These are phyloP conservation scores for Oeneis ivallda DNA, from an alignment of 2,888 invertebrate species.

Conservation along the genomic window DNA sequence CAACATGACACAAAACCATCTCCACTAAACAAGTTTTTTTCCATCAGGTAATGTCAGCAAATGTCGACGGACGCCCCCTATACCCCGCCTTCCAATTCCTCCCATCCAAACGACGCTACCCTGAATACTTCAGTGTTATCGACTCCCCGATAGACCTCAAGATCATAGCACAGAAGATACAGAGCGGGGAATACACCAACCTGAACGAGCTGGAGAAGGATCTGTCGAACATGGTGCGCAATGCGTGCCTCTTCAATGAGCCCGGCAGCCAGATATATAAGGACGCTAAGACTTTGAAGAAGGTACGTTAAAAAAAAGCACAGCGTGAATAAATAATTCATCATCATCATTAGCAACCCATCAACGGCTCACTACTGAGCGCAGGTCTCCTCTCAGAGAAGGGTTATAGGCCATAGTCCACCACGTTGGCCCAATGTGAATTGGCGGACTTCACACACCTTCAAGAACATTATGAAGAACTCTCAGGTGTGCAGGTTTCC, in stretches of 20 bases:
- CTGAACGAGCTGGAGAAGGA: slow-evolving; percentile 94
- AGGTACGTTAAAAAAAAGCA: slow-evolving; percentile 69
- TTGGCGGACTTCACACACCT: no score
- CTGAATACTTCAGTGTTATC: slow-evolving; percentile 97
- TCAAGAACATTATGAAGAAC: no score
- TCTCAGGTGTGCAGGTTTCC: no score
- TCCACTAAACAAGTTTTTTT: neutral
- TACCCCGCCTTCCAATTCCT: slow-evolving; percentile 94
- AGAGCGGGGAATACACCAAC: slow-evolving; percentile 89
- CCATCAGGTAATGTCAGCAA: slow-evolving; percentile 89
- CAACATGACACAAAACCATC: no score
- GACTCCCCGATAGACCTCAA: slow-evolving; percentile 97
- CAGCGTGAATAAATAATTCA: no score
- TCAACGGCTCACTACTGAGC: no score
- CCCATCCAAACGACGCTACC: slow-evolving; percentile 95
- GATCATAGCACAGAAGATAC: slow-evolving; percentile 94
- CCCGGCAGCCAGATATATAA: slow-evolving; percentile 98
- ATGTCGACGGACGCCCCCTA: slow-evolving; percentile 91
- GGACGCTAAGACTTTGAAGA: slow-evolving; percentile 94
- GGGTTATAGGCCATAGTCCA: no score
- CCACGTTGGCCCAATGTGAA: no score
- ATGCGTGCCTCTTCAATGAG: slow-evolving; percentile 98
- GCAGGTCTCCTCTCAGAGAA: no score
- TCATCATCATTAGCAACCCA: no score
- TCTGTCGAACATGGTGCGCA: slow-evolving; percentile 93